Evolutionary conservation across 2,113 vertebrate genomes (phyloP), one percentile per base, ranked within the genome.

Genomic region (Equus przewalskii): DNA sequence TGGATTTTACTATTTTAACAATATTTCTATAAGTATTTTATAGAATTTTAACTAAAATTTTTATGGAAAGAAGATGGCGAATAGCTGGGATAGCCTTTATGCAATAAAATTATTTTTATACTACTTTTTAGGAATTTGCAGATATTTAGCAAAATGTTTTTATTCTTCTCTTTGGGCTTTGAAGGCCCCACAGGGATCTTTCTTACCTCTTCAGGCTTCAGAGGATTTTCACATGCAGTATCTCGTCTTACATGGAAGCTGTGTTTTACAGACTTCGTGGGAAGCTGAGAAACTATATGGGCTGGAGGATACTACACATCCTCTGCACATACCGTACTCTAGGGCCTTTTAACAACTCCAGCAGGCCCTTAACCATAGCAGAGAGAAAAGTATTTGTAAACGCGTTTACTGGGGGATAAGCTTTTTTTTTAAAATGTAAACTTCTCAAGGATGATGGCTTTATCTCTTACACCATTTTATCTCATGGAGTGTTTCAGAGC

Each of bases 1-100:
- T 84, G 84, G 30, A 72, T 44, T 83, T 94, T 93, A 60, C 28
- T 36, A 0, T 76, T 83, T 90, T 72, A 96, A 58, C 33, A 93
- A 6, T 65, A 81, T 94, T 88, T 86, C 69, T 96, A 14, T 54
- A 88, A 67, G 88, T 41, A 41, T 41, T 41, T 41, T 41, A 41
- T 41, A 72, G 19, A 36, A 5, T 91, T 94, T 85, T 64, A 51
- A 60, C 46, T 81, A 30, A 93, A 92, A 41, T 92, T 78, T 92
- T 49, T 8, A 1, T 70, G 65, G 56, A 83, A 79, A 89, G 46
- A 91, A 86, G 56, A 21, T 73, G 30, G 4, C 56, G 18, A 49
- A 56, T 87, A 54, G 13, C 56, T 41, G 72, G 26, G 49, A 51
- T 24, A 82, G 18, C 51, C 86, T 91, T 90, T 92, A 22, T 10